These are phyloP conservation scores for Pimephales promelas DNA, from an alignment of 2,113 vertebrate genomes.

Conservation along the genomic window DNA sequence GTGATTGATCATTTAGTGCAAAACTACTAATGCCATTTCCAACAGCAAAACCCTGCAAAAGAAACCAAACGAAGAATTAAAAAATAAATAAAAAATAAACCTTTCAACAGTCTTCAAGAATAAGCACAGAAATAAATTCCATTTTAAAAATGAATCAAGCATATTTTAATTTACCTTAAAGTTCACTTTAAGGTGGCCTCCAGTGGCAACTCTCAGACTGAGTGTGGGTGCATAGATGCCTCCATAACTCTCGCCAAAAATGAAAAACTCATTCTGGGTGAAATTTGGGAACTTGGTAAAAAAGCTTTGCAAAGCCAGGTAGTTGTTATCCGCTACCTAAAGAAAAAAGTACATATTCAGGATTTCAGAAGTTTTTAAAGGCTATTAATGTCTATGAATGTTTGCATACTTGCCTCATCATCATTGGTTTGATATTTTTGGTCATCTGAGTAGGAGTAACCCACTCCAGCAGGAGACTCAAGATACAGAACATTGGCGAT, in stretches of 20 bases:
- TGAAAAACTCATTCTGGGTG: conserved; percentile 75
- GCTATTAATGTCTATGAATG: not conserved
- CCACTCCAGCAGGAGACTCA: conserved; percentile 80
- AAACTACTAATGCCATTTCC: conserved; percentile 77
- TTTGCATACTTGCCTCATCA: conserved; percentile 65
- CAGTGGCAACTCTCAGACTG: conserved; percentile 68
- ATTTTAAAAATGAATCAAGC: not conserved
- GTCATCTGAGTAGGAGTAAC: conserved; percentile 77
- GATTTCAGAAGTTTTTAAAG: not conserved
- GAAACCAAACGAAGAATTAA: not conserved
- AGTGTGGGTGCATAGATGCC: conserved; percentile 77
- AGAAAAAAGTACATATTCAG: not conserved
- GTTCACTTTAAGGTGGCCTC: conserved; percentile 65
- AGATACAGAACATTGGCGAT: conserved; percentile 77
- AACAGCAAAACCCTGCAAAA: conserved; percentile 76
- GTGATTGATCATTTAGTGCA: conserved; percentile 71
- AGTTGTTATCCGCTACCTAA: conserved; percentile 79
- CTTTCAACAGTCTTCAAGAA: not conserved
- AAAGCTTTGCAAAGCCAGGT: conserved; percentile 75
- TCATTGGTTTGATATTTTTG: conserved; percentile 72
- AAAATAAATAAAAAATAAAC: too few relatives aligned
- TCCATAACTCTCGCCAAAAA: conserved; percentile 81
- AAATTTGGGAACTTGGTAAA: conserved; percentile 79
- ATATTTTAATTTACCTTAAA: conserved; percentile 68
- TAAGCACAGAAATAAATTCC: not conserved